Conservation (phyloP, 2,797 vertebrate species). For the Hyperoplus lanceolatus region DNA sequence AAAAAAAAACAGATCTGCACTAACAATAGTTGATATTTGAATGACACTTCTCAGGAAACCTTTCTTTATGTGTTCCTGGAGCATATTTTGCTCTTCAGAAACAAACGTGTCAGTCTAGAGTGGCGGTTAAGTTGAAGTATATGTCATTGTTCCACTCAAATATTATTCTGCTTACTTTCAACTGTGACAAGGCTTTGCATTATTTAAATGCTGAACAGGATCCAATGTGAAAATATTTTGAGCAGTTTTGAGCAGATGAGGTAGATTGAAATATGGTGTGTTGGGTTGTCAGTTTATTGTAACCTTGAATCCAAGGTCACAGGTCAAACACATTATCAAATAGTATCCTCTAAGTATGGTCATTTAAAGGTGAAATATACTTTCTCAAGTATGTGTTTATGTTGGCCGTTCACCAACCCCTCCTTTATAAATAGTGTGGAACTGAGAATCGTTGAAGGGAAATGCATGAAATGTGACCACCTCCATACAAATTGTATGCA, state of each 20-base stretch:
- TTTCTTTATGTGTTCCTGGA: conserved; percentile 37
- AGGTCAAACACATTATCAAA: not conserved
- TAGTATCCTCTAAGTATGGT: not conserved
- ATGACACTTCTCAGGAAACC: conserved; percentile 19
- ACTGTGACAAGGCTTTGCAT: not conserved
- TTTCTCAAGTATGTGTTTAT: not conserved
- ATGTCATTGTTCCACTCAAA: not conserved
- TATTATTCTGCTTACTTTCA: not conserved
- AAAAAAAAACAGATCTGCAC: conserved; percentile 18
- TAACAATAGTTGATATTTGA: conserved; percentile 29
- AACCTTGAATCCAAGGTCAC: not conserved
- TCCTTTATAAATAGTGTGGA: not conserved
- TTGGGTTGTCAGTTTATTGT: not conserved
- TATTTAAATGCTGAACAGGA: not conserved
- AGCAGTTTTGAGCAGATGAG: not conserved
- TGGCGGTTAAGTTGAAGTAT: conserved; percentile 3
- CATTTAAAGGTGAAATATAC: not conserved
- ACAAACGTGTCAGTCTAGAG: conserved; percentile 8
- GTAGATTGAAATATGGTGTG: not conserved
- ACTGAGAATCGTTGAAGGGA: not conserved
- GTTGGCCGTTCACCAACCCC: not conserved
- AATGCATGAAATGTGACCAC: conserved; percentile 2
- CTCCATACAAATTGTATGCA: conserved; percentile 50
- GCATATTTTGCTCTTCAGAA: conserved; percentile 26
- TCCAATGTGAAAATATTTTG: not conserved